Percentiles rank a stretch among this genome's conserved stretches.
Evolutionary conservation across 92 coral and sea anemone genomes (phyloP).

Genomic region (Galaxea fascicularis): DNA sequence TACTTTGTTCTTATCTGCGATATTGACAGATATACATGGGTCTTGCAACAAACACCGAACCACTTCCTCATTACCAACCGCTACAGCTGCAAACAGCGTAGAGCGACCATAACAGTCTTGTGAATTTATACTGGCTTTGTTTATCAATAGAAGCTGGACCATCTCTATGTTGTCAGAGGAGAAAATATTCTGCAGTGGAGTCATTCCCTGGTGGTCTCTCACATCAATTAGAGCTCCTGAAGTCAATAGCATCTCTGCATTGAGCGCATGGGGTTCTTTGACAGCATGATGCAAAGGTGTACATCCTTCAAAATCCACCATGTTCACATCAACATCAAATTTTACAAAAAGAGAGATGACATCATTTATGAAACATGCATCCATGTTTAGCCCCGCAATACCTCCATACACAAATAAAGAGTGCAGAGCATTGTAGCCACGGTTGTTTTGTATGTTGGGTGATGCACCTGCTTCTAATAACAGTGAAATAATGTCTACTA

Average conservation of each 20-base stretch:
- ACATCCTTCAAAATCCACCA: slow-evolving; percentile 55
- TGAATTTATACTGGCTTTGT: slow-evolving; percentile 15
- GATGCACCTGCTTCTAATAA: slow-evolving; percentile 60
- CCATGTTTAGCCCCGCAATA: slow-evolving; percentile 37
- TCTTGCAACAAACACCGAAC: slow-evolving; percentile 35
- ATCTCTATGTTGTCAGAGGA: slow-evolving; percentile 38
- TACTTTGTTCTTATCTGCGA: slow-evolving; percentile 46
- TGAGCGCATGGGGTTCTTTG: slow-evolving; percentile 36
- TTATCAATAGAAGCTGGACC: slow-evolving; percentile 29
- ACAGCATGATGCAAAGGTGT: slow-evolving; percentile 62
- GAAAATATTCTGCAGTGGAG: slow-evolving; percentile 43
- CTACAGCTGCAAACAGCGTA: slow-evolving; percentile 32
- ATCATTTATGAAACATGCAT: background rate
- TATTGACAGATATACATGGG: slow-evolving; percentile 12
- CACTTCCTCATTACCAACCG: slow-evolving; percentile 41
- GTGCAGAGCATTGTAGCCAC: slow-evolving; percentile 45
- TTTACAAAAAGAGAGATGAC: slow-evolving; percentile 36
- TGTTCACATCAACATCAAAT: slow-evolving; percentile 39
- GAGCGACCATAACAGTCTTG: slow-evolving; percentile 52
- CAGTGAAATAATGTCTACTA: slow-evolving; percentile 24
- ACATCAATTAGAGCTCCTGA: slow-evolving; percentile 39
- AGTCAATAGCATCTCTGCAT: slow-evolving; percentile 37
- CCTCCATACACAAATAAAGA: slow-evolving; percentile 51
- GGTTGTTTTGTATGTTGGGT: slow-evolving; percentile 50
- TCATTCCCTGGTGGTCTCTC: slow-evolving; percentile 52